These are phyloP conservation scores for Trissolcus brochymenae DNA, from an alignment of 2,888 invertebrate species.

Conservation along the genomic window DNA sequence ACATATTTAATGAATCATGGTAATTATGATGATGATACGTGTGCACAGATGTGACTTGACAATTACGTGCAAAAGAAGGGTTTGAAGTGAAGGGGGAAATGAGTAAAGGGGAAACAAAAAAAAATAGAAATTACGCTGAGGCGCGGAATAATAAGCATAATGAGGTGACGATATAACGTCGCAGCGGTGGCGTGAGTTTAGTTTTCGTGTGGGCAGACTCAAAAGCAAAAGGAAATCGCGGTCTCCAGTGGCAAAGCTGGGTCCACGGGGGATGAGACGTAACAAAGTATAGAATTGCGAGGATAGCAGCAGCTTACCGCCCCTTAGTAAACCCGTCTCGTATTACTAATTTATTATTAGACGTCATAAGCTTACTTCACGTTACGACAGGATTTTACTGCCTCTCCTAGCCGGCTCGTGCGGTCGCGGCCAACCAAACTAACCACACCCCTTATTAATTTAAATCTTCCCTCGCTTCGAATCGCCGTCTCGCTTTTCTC, in stretches of 20 bases:
- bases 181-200: conserved; percentile 17
- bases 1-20: too few species aligned
- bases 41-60: conserved; percentile 1
- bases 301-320: conserved; percentile 65
- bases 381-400: conserved; percentile 65
- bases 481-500: conserved; percentile 9
- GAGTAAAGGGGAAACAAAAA: conserved; percentile 9
- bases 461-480: conserved; percentile 45
- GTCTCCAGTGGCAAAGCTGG: conserved; percentile 71
- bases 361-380: conserved; percentile 66
- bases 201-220: conserved; percentile 45
- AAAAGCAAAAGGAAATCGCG: conserved; percentile 54
- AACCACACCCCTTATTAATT: conserved; percentile 58
- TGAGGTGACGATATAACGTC: conserved; percentile 65
- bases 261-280: conserved; percentile 44
- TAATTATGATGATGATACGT: not conserved
- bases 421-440: conserved; percentile 50
- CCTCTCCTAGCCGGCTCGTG: conserved; percentile 38
- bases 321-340: conserved; percentile 68
- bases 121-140: conserved; percentile 49
- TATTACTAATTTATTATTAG: conserved; percentile 75
- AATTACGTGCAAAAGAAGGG: not conserved
- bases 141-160: conserved; percentile 74
- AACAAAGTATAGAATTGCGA: conserved; percentile 60
- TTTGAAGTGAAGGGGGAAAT: too few species aligned